Conservation (phyloP, 2,888 invertebrate genomes). For the Diarsia dahlii region DNA sequence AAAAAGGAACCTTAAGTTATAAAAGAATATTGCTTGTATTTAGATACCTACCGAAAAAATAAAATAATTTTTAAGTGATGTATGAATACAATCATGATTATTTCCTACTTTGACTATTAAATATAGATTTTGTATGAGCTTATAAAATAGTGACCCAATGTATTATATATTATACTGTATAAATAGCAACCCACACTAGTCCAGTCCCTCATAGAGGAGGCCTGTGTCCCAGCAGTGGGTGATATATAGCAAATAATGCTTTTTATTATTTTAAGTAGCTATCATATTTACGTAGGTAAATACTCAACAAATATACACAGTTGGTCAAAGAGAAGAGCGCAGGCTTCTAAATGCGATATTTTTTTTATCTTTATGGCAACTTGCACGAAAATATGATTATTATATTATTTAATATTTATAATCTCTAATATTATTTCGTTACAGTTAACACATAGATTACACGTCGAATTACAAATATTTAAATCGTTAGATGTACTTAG, state of each 20-base stretch:
- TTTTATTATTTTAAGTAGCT: not conserved
- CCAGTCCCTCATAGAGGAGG: not conserved
- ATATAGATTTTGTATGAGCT: not conserved
- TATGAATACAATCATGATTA: not conserved
- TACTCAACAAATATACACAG: not conserved
- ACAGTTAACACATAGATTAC: not conserved
- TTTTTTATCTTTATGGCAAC: slow-evolving; percentile 4
- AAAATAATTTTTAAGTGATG: not conserved
- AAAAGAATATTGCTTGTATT: not conserved
- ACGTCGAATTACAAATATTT: not conserved
- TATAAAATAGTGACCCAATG: slow-evolving; percentile 1
- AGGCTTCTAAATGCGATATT: slow-evolving; percentile 5
- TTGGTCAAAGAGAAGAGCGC: not conserved
- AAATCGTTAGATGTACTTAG: not conserved
- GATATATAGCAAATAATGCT: not conserved
- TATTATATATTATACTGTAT: slow-evolving; percentile 1
- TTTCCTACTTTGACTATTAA: not conserved
- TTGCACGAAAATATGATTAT: slow-evolving; percentile 13
- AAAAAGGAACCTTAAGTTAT: slow-evolving; percentile 16
- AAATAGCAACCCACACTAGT: not conserved
- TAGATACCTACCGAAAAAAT: too few relatives aligned
- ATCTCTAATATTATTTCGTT: not conserved
- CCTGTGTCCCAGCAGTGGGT: not conserved
- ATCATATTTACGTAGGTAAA: not conserved
- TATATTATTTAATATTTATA: not conserved